These are phyloP conservation scores for Pachliopta kotzebuea DNA, from an alignment of 2,888 invertebrate genomes.

Conservation along the genomic window DNA sequence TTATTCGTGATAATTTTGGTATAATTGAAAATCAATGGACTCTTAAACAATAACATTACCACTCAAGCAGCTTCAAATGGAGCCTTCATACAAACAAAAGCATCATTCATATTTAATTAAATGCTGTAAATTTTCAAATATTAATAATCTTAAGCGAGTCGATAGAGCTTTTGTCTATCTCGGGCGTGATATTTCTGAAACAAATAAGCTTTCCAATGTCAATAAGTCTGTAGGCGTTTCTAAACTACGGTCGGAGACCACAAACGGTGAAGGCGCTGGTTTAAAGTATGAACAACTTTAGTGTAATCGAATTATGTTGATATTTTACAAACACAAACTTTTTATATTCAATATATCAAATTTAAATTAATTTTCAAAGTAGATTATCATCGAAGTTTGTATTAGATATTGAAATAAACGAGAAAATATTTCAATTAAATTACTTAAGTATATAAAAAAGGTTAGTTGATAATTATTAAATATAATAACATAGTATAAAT, in stretches of 20 bases:
- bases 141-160: background rate
- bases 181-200: conserved; percentile 9
- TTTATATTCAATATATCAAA: background rate
- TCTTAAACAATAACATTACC: background rate
- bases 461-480: no score
- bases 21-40: background rate
- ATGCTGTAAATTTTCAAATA: background rate
- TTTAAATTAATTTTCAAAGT: no score
- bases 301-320: background rate
- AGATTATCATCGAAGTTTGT: no score
- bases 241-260: conserved; percentile 17
- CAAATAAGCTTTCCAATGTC: conserved; percentile 19
- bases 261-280: conserved; percentile 18
- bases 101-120: background rate
- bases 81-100: background rate
- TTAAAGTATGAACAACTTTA: background rate
- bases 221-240: conserved; percentile 19
- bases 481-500: no score
- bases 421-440: no score
- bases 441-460: no score
- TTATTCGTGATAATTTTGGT: no score
- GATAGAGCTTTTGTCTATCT: background rate
- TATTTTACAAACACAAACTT: background rate
- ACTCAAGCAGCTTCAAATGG: no score
- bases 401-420: no score